These are phyloP conservation scores for Meiosimyza platycephala DNA, from an alignment of 2,888 invertebrate species.

Conservation along the genomic window DNA sequence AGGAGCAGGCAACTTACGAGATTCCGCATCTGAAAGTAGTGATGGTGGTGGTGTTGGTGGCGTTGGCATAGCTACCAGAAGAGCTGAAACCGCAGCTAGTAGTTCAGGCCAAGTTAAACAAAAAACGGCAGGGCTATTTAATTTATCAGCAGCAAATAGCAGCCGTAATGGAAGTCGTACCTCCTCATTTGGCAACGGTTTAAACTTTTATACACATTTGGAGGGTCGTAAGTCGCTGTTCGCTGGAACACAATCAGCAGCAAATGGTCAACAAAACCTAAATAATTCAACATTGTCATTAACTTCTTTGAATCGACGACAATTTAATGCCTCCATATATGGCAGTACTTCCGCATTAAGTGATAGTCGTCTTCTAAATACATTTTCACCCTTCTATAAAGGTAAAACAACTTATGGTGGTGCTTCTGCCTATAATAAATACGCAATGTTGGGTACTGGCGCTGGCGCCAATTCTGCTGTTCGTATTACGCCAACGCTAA, in stretches of 20 bases:
- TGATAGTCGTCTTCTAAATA: slow-evolving; percentile 62
- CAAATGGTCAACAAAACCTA: slow-evolving; percentile 50
- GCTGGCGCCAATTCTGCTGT: slow-evolving; percentile 46
- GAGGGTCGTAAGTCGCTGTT: slow-evolving; percentile 66
- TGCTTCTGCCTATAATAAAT: slow-evolving; percentile 72
- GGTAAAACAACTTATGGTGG: slow-evolving; percentile 83
- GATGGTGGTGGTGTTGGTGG: slow-evolving; percentile 48
- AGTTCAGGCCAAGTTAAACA: slow-evolving; percentile 27
- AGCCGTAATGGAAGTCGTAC: slow-evolving; percentile 50
- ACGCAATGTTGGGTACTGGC: slow-evolving; percentile 40
- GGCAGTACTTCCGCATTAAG: slow-evolving; percentile 66
- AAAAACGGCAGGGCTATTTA: slow-evolving; percentile 48
- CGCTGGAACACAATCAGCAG: slow-evolving; percentile 47
- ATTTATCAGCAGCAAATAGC: slow-evolving; percentile 44
- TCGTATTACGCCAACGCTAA: slow-evolving; percentile 56
- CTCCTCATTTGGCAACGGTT: slow-evolving; percentile 53
- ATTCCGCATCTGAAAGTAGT: slow-evolving; percentile 56
- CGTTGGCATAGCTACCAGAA: slow-evolving; percentile 18
- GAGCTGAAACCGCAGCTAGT: slow-evolving; percentile 34
- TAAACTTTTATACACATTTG: slow-evolving; percentile 64
- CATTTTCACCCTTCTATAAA: slow-evolving; percentile 78
- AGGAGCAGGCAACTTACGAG: slow-evolving; percentile 43
- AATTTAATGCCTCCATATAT: slow-evolving; percentile 65
- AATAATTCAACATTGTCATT: slow-evolving; percentile 65
- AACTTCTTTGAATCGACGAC: slow-evolving; percentile 61